These are phyloP conservation scores for Heliconius charithonia DNA, from an alignment of 2,888 invertebrate genomes.

Conservation along the genomic window DNA sequence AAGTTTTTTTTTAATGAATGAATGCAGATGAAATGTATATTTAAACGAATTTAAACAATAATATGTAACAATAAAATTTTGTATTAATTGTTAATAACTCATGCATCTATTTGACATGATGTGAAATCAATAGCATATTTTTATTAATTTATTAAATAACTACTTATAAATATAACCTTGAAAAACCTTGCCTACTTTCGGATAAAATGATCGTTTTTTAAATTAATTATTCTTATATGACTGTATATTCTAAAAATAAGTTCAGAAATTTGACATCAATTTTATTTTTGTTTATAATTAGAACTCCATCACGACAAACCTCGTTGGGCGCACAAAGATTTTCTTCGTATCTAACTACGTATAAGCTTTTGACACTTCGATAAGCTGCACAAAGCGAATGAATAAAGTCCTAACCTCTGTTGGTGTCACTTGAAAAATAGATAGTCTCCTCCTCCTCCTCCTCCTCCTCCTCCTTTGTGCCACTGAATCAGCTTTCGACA, in stretches of 20 bases:
- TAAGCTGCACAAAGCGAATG: conserved; percentile 44
- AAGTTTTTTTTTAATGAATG: no score
- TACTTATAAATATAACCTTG: no score
- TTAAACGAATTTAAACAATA: no score
- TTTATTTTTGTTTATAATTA: not conserved
- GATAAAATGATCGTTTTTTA: no score
- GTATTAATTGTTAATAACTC: no score
- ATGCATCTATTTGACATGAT: no score
- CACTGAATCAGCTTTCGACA: conserved; percentile 44
- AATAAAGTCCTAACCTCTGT: conserved; percentile 40
- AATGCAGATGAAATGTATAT: no score
- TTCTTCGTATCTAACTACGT: conserved; percentile 27
- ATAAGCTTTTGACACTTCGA: conserved; percentile 35
- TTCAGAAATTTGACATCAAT: not conserved
- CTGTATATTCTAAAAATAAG: not conserved
- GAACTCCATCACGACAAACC: not conserved
- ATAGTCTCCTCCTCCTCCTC: conserved; percentile 28
- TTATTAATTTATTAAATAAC: no score
- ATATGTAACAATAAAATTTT: no score
- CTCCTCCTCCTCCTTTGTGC: conserved; percentile 39
- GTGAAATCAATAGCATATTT: no score
- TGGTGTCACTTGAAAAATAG: conserved; percentile 50
- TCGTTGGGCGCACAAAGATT: conserved; percentile 21
- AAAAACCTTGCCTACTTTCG: no score
- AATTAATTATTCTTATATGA: not conserved